These are phyloP conservation scores for Caranx ignobilis DNA, from an alignment of 2,113 vertebrate genomes.

Conservation along the genomic window DNA sequence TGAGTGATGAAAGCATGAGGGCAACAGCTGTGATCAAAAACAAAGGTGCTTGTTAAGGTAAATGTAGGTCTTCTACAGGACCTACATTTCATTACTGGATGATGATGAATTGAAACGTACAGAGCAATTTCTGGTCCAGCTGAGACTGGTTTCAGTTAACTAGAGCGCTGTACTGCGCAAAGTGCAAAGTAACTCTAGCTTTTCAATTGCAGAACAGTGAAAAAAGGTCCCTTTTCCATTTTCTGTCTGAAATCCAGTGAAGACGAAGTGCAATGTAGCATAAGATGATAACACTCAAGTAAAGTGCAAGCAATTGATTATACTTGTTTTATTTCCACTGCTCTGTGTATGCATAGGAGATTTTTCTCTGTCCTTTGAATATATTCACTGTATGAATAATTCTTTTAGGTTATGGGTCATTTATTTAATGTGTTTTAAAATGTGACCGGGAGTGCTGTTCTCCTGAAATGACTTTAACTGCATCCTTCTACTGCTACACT, in stretches of 20 bases:
- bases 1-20: slow-evolving; percentile 46
- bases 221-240: not conserved
- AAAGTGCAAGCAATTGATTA: not conserved
- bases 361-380: not conserved
- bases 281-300: not conserved
- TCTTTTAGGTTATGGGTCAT: slow-evolving; percentile 3
- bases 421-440: slow-evolving; percentile 11
- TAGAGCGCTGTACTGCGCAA: not conserved
- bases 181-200: not conserved
- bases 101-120: slow-evolving; percentile 11
- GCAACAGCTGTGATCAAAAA: slow-evolving; percentile 56
- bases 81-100: not conserved
- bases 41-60: not conserved
- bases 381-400: slow-evolving; percentile 12
- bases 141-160: not conserved
- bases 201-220: not conserved
- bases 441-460: not conserved
- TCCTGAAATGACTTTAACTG: not conserved
- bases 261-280: not conserved
- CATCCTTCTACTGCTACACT: slow-evolving; percentile 6
- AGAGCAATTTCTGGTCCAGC: not conserved
- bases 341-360: not conserved
- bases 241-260: slow-evolving; percentile 3
- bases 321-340: not conserved
- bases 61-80: not conserved